phyloP scores from a whole-genome alignment of 2,797 vertebrate genomes.

The Pteropus rufus region DNA sequence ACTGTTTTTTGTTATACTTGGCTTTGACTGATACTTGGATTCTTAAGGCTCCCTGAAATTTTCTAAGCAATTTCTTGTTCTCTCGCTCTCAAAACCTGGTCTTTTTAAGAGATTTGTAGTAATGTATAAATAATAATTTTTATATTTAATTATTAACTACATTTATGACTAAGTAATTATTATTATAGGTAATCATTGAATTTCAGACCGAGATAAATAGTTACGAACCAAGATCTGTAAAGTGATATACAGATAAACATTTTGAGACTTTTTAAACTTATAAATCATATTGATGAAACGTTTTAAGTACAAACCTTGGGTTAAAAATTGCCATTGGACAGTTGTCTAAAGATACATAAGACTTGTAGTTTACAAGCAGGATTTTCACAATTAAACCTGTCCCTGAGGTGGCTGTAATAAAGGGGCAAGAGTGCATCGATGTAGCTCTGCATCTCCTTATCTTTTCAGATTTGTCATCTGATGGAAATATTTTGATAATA shows the following conservation, averaged over 20 bases:
- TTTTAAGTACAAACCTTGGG: slow-evolving; percentile 76
- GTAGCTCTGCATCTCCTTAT: slow-evolving; percentile 62
- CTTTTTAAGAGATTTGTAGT: slow-evolving; percentile 84
- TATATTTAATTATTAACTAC: slow-evolving; percentile 84
- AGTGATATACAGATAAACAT: neutral
- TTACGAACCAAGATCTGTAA: slow-evolving; percentile 45
- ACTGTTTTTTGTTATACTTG: slow-evolving; percentile 64
- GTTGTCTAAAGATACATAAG: slow-evolving; percentile 67
- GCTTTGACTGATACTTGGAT: slow-evolving; percentile 65
- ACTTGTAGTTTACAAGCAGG: slow-evolving; percentile 68
- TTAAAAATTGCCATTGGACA: slow-evolving; percentile 56
- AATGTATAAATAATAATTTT: slow-evolving; percentile 84
- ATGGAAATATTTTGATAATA: slow-evolving; percentile 83
- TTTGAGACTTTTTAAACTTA: slow-evolving; percentile 60
- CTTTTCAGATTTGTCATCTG: slow-evolving; percentile 76
- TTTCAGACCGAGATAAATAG: slow-evolving; percentile 39
- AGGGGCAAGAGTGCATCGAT: slow-evolving; percentile 43
- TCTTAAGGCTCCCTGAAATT: slow-evolving; percentile 69
- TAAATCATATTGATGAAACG: slow-evolving; percentile 74
- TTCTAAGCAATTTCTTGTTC: slow-evolving; percentile 80
- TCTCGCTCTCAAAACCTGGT: slow-evolving; percentile 69
- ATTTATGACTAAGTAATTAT: slow-evolving; percentile 78
- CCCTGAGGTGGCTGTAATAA: neutral
- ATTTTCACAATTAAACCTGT: slow-evolving; percentile 55
- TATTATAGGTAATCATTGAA: slow-evolving; percentile 73